A percentile compares a stretch with the other conserved stretches of the same genome.
Conservation (phyloP, 23 tunicate species). For the Clavelina lepadiformis region DNA sequence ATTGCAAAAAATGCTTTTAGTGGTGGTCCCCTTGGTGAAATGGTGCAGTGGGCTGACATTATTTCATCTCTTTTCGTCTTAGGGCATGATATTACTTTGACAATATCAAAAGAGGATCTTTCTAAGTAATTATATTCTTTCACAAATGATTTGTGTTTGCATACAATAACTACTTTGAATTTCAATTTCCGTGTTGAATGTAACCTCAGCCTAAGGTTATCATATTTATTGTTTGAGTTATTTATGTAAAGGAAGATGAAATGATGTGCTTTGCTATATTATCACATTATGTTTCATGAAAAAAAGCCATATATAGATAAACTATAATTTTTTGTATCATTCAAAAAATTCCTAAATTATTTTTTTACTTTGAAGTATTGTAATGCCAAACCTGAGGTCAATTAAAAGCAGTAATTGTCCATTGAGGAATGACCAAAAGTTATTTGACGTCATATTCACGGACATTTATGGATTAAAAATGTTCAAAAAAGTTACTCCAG, state of each 20-base stretch:
- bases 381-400: too few species aligned
- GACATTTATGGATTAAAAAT: constrained; percentile 70
- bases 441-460: constrained; percentile 70
- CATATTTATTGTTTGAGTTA: too few species aligned
- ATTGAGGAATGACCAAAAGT: constrained; percentile 2
- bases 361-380: too few species aligned
- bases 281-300: too few species aligned
- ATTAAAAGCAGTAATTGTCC: neutral
- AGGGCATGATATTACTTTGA: constrained; percentile 71
- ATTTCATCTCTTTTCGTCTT: constrained; percentile 58
- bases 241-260: too few species aligned
- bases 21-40: constrained; percentile 94
- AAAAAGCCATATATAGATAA: too few species aligned
- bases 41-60: constrained; percentile 89
- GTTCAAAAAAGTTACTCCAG: constrained; percentile 37
- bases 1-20: constrained; percentile 79
- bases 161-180: too few species aligned
- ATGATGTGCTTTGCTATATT: too few species aligned
- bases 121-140: constrained; percentile 32
- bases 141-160: neutral
- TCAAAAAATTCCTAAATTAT: too few species aligned
- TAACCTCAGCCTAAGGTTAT: neutral
- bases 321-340: too few species aligned
- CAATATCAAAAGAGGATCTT: constrained; percentile 34
- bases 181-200: neutral